A percentile compares a stretch with the other conserved stretches of the same genome.
These are phyloP conservation scores for Erpobdella octoculata DNA, from an alignment of 2,888 invertebrate species.

Conservation along the genomic window DNA sequence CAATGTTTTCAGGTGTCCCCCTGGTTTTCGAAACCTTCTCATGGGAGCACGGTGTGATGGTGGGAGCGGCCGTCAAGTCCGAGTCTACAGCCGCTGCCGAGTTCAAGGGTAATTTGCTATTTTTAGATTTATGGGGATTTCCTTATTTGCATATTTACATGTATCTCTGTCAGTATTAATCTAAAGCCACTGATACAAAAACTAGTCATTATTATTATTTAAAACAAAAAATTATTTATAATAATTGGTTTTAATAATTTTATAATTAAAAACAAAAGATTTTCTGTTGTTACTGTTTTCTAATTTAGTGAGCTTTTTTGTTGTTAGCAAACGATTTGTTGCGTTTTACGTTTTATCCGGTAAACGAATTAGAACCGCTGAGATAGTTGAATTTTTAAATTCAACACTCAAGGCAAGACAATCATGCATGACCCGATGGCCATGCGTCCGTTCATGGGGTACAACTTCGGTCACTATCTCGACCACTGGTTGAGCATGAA, in stretches of 20 bases:
- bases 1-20: constrained; percentile 41
- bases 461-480: constrained; percentile 43
- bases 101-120: constrained; percentile 34
- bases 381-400: too few species aligned
- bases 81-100: constrained; percentile 46
- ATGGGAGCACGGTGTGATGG: constrained; percentile 48
- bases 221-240: too few species aligned
- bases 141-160: background rate
- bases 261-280: too few species aligned
- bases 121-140: background rate
- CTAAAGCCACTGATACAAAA: too few species aligned
- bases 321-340: too few species aligned
- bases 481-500: constrained; percentile 41
- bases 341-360: too few species aligned
- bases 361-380: too few species aligned
- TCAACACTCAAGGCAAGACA: constrained; percentile 36
- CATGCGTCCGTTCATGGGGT: constrained; percentile 46
- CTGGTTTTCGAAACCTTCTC: constrained; percentile 44
- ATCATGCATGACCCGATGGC: constrained; percentile 47
- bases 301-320: too few species aligned
- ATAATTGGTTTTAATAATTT: too few species aligned
- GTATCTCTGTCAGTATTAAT: background rate
- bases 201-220: too few species aligned
- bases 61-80: constrained; percentile 43
- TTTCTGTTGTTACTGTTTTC: too few species aligned